Conservation (phyloP, 2,888 invertebrate genomes). For the Plusia festucae region DNA sequence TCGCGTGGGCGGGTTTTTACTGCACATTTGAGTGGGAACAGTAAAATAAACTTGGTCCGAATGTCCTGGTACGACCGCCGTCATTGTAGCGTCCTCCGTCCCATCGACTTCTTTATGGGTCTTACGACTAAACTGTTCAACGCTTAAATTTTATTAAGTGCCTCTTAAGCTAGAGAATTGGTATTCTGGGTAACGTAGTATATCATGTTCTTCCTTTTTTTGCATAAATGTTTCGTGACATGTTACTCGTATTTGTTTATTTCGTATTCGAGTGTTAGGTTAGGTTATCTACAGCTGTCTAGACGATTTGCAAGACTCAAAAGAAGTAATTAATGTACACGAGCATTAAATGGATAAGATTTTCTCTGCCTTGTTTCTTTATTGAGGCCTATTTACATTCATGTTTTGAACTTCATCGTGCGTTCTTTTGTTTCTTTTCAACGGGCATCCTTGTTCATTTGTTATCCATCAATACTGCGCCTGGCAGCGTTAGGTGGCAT, state of each 20-base stretch:
- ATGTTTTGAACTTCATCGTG: too few species aligned
- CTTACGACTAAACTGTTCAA: conserved; percentile 76
- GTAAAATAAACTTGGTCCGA: conserved; percentile 82
- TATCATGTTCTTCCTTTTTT: conserved; percentile 16
- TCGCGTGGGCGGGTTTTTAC: conserved; percentile 86
- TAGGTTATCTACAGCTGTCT: too few species aligned
- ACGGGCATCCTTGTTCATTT: background rate
- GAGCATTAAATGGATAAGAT: too few species aligned
- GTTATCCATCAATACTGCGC: background rate
- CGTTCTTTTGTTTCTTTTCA: background rate
- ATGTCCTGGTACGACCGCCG: conserved; percentile 76
- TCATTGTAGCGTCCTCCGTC: conserved; percentile 78
- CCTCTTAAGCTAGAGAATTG: conserved; percentile 59
- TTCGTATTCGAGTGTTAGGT: too few species aligned
- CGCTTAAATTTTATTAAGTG: conserved; percentile 75
- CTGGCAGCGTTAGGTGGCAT: conserved; percentile 44
- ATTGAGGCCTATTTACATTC: too few species aligned
- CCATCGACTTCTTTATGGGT: conserved; percentile 76
- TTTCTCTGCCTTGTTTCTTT: too few species aligned
- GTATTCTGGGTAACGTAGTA: conserved; percentile 50
- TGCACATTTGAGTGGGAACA: conserved; percentile 81
- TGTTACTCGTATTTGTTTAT: too few species aligned
- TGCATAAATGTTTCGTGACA: background rate
- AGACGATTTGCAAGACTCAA: too few species aligned
- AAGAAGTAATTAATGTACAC: too few species aligned